Conservation (phyloP, 2,113 vertebrate genomes). For the Chamaea fasciata region DNA sequence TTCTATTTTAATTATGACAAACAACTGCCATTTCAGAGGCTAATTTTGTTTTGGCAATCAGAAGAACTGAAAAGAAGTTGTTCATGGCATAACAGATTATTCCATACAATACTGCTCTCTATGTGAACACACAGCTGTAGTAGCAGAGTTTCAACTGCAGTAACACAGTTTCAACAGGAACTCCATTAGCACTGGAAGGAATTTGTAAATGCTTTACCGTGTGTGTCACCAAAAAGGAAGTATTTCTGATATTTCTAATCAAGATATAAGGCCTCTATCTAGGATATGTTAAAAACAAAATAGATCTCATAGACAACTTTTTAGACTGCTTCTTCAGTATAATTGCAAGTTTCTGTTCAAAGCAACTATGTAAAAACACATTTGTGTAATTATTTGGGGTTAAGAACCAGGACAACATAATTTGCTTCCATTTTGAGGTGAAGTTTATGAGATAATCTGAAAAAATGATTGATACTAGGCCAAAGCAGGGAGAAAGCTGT, state of each 20-base stretch:
- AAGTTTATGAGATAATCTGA: not conserved
- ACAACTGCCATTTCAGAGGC: not conserved
- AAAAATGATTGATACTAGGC: not conserved
- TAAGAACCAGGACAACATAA: not conserved
- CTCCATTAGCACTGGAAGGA: not conserved
- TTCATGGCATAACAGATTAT: not conserved
- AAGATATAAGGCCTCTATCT: not conserved
- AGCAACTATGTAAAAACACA: not conserved
- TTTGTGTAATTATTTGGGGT: not conserved
- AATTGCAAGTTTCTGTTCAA: not conserved
- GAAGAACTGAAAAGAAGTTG: not conserved
- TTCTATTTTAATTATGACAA: not conserved
- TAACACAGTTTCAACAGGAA: not conserved
- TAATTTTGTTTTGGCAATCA: not conserved
- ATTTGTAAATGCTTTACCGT: not conserved
- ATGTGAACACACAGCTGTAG: not conserved
- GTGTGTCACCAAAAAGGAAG: not conserved
- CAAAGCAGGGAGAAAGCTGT: not conserved
- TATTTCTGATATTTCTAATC: not conserved
- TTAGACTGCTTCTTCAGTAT: not conserved
- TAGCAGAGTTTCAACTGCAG: not conserved
- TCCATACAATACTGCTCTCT: not conserved
- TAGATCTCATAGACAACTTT: not conserved
- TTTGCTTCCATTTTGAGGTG: not conserved
- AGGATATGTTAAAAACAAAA: not conserved